Conservation (phyloP, 2,113 vertebrate genomes). For the Brachypodius melanocephalos region DNA sequence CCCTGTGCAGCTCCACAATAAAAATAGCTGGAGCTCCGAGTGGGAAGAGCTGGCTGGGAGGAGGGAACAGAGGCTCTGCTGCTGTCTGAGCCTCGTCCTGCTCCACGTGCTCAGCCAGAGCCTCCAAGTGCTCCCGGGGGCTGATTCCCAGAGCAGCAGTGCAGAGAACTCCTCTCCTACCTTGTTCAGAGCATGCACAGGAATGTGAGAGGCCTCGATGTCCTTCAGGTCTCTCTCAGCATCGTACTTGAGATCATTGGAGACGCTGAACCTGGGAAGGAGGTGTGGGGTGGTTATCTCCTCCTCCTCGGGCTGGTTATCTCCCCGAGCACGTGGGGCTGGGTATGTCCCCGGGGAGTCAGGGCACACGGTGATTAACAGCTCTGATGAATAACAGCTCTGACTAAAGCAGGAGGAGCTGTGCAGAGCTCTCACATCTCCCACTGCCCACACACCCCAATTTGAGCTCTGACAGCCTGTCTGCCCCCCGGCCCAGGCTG, state of each 20-base stretch:
- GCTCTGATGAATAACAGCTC: neutral
- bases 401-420: neutral
- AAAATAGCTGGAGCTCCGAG: neutral
- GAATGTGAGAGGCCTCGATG: constrained; percentile 86
- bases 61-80: neutral
- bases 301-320: neutral
- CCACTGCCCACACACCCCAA: neutral
- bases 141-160: neutral
- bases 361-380: neutral
- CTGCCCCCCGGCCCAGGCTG: neutral
- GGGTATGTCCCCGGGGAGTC: neutral
- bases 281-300: neutral
- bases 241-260: constrained; percentile 97
- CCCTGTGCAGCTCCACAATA: neutral
- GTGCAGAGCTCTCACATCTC: neutral
- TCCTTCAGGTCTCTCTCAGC: constrained; percentile 96
- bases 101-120: neutral
- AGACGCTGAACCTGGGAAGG: constrained; percentile 91
- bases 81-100: neutral
- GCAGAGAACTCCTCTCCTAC: constrained; percentile 57
- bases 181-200: constrained; percentile 97
- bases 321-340: neutral
- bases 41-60: neutral
- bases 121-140: neutral
- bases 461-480: neutral